phyloP scores from a whole-genome alignment of 2,797 vertebrate species.

The Parotocinclus haroldoi region DNA sequence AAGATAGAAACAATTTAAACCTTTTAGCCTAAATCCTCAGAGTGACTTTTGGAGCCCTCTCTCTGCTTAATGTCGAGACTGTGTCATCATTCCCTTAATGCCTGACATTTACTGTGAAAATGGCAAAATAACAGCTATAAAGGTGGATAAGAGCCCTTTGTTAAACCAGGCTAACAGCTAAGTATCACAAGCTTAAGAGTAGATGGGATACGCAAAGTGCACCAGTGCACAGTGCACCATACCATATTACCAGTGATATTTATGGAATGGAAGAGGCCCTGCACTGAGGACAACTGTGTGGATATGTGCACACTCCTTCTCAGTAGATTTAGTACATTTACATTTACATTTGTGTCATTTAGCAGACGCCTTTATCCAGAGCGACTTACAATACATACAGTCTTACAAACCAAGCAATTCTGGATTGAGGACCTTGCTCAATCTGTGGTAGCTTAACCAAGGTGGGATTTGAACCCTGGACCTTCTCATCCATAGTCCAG shows the following conservation, averaged over 20 bases:
- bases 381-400: too few relatives aligned
- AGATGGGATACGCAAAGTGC: conserved; percentile 22
- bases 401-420: too few relatives aligned
- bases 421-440: too few relatives aligned
- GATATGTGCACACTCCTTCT: not conserved
- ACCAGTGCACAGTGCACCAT: not conserved
- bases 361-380: too few relatives aligned
- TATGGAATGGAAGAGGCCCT: conserved; percentile 7
- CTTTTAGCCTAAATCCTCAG: not conserved
- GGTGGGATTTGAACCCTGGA: too few relatives aligned
- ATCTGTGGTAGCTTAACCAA: too few relatives aligned
- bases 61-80: conserved; percentile 6
- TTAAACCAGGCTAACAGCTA: conserved; percentile 12
- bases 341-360: too few relatives aligned
- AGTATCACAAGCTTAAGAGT: conserved; percentile 9
- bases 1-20: not conserved
- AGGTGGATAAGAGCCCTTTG: conserved; percentile 36
- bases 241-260: conserved; percentile 12
- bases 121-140: conserved; percentile 35
- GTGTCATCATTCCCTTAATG: conserved; percentile 26
- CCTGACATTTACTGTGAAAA: conserved; percentile 40
- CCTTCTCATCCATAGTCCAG: too few relatives aligned
- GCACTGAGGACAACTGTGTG: not conserved
- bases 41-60: not conserved
- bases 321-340: too few relatives aligned